phyloP scores from a whole-genome alignment of 2,797 vertebrate species.

The Microctenopoma stevenorrisi region DNA sequence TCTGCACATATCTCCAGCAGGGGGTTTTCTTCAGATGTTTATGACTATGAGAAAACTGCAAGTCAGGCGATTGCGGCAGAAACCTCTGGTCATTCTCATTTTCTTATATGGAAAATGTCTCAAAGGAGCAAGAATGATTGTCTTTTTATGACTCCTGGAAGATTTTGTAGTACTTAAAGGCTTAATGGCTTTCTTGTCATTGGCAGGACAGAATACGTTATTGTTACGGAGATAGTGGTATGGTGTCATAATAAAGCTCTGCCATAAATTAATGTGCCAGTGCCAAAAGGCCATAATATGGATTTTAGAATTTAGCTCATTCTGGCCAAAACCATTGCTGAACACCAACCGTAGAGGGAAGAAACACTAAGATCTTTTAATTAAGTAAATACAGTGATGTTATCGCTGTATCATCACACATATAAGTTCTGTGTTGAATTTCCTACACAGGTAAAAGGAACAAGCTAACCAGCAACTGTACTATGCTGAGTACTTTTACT shows the following conservation, averaged over 20 bases:
- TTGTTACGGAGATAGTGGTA: constrained; percentile 16
- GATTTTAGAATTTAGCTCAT: neutral
- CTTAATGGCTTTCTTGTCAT: constrained; percentile 16
- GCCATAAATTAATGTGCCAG: neutral
- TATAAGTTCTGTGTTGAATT: neutral
- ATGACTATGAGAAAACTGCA: constrained; percentile 54
- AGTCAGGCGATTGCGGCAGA: constrained; percentile 64
- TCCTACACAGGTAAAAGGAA: neutral
- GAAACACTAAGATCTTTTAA: neutral
- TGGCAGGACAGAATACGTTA: constrained; percentile 11
- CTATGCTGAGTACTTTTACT: too few relatives aligned
- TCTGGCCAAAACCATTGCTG: neutral
- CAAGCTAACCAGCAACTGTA: neutral
- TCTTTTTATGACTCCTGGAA: constrained; percentile 40
- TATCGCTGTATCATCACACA: neutral
- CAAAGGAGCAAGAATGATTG: constrained; percentile 19
- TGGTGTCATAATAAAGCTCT: constrained; percentile 4
- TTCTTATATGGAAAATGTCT: constrained; percentile 54
- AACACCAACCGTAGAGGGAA: neutral
- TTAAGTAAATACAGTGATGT: neutral
- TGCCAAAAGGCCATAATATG: neutral
- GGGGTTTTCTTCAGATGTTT: constrained; percentile 71
- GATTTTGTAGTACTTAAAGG: constrained; percentile 19
- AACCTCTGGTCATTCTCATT: constrained; percentile 20
- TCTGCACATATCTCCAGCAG: constrained; percentile 45